phyloP scores from a whole-genome alignment of 2,113 vertebrate species.

The Alces alces region DNA sequence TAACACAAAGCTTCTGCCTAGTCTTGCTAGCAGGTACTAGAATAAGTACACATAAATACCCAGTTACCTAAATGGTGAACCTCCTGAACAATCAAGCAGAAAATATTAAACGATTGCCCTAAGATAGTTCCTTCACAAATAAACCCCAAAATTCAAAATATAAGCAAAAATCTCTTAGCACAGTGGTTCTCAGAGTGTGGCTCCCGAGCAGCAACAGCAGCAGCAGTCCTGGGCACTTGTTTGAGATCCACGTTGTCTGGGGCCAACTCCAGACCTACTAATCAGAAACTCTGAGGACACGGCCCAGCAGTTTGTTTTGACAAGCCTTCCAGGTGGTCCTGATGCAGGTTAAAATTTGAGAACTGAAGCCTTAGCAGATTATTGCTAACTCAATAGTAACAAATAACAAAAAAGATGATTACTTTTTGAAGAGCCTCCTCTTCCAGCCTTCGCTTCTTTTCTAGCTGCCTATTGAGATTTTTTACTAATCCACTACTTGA shows the following conservation, averaged over 20 bases:
- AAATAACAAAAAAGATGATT: conserved; percentile 21
- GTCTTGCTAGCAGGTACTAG: neutral
- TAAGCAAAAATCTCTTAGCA: neutral
- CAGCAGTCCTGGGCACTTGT: neutral
- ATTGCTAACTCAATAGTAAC: neutral
- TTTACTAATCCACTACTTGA: conserved; percentile 78
- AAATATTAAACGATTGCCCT: neutral
- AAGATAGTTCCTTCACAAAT: neutral
- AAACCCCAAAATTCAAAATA: neutral
- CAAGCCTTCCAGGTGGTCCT: neutral
- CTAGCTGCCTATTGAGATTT: conserved; percentile 88
- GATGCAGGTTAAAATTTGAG: neutral
- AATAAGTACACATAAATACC: neutral
- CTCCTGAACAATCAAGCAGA: neutral
- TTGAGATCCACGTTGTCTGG: neutral
- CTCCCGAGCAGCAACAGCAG: neutral
- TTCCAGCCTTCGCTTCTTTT: conserved; percentile 92
- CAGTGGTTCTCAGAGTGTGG: neutral
- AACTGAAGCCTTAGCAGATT: neutral
- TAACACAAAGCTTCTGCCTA: conserved; percentile 18
- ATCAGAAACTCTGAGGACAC: neutral
- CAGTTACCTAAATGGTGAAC: neutral
- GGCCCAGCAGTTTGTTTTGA: neutral
- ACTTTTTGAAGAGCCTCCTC: conserved; percentile 97
- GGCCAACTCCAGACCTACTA: neutral